Conservation (phyloP, 2,888 invertebrate species). For the Pelosia muscerda region DNA sequence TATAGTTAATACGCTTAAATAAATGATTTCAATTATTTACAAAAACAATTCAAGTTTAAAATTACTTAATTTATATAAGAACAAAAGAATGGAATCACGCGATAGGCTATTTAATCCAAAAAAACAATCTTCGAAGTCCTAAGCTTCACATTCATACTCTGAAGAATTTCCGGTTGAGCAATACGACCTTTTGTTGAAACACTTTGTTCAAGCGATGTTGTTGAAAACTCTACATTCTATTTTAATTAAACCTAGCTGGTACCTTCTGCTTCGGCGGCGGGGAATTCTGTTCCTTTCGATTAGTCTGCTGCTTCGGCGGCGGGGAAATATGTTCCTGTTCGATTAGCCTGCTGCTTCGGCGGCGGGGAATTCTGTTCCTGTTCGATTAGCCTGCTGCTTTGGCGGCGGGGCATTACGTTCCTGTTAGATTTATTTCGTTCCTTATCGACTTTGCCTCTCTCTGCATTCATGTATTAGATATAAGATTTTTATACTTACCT, state of each 20-base stretch:
- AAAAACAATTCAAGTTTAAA: conserved; percentile 11
- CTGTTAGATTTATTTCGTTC: too few relatives aligned
- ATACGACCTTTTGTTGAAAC: neutral
- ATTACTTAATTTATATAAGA: conserved; percentile 11
- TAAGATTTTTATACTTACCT: too few relatives aligned
- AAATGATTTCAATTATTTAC: neutral
- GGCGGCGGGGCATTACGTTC: too few relatives aligned
- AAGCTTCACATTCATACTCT: neutral
- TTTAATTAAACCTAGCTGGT: neutral
- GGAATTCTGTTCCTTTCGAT: too few relatives aligned
- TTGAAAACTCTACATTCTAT: neutral
- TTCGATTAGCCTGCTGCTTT: too few relatives aligned
- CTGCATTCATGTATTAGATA: too few relatives aligned
- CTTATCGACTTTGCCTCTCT: too few relatives aligned
- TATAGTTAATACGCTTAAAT: neutral
- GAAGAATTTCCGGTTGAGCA: conserved; percentile 1
- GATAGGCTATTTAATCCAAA: conserved; percentile 39
- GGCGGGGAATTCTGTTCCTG: too few relatives aligned
- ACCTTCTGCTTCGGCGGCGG: too few relatives aligned
- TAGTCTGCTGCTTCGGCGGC: too few relatives aligned
- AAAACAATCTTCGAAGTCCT: conserved; percentile 3
- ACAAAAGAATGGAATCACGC: conserved; percentile 42
- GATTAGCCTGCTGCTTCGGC: too few relatives aligned
- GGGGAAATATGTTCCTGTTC: too few relatives aligned
- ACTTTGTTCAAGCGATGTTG: neutral